Percentiles rank a stretch among this genome's conserved stretches.
Conservation (phyloP, 2,888 invertebrate genomes). For the Sphecodes monilicornis region DNA sequence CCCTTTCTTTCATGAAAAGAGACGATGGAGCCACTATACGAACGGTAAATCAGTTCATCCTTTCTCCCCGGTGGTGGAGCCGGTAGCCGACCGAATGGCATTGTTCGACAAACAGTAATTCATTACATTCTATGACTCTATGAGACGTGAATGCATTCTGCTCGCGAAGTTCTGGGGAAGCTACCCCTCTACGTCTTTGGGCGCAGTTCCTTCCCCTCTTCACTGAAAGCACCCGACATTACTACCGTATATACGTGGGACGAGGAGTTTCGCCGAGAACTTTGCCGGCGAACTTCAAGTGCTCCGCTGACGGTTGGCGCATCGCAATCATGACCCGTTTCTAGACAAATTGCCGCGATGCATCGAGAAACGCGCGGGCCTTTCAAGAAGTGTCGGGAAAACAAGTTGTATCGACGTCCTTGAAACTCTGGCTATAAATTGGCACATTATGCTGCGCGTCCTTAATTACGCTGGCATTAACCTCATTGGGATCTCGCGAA, state of each 20-base stretch:
- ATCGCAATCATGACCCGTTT: slow-evolving; percentile 72
- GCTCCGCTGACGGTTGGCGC: slow-evolving; percentile 64
- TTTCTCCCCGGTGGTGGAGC: slow-evolving; percentile 58
- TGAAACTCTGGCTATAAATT: slow-evolving; percentile 44
- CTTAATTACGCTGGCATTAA: slow-evolving; percentile 26
- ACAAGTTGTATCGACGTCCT: slow-evolving; percentile 50
- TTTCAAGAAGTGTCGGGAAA: slow-evolving; percentile 40
- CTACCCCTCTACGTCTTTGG: slow-evolving; percentile 57
- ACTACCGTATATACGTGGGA: slow-evolving; percentile 30
- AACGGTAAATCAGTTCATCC: slow-evolving; percentile 75
- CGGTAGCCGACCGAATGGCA: slow-evolving; percentile 68
- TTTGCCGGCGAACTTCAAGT: slow-evolving; percentile 70
- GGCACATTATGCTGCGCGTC: not conserved
- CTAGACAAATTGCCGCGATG: slow-evolving; percentile 66
- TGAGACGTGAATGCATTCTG: slow-evolving; percentile 73
- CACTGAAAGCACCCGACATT: slow-evolving; percentile 43
- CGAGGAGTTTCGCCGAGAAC: slow-evolving; percentile 62
- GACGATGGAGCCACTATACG: slow-evolving; percentile 62
- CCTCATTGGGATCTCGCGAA: not conserved
- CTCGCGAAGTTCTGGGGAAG: slow-evolving; percentile 60
- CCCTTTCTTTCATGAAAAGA: slow-evolving; percentile 17
- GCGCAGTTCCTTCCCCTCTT: slow-evolving; percentile 47
- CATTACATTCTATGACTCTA: slow-evolving; percentile 77
- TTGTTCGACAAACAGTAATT: slow-evolving; percentile 80
- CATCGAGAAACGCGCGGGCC: slow-evolving; percentile 45